These are phyloP conservation scores for Nysson spinosus DNA, from an alignment of 2,888 invertebrate genomes.

Conservation along the genomic window DNA sequence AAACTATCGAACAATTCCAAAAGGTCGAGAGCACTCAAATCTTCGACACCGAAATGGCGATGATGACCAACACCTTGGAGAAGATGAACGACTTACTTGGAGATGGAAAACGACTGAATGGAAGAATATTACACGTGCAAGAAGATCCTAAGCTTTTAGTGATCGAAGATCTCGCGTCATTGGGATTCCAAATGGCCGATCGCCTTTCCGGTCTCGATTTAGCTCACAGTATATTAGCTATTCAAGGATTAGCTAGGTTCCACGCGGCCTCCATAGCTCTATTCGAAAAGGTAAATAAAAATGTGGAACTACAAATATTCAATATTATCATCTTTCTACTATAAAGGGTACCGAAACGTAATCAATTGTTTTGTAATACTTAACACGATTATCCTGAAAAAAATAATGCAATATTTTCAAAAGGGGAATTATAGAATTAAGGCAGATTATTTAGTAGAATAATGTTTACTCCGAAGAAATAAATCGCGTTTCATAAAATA, in stretches of 20 bases:
- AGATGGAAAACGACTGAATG: constrained; percentile 59
- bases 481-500: too few relatives aligned
- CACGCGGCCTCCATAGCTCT: constrained; percentile 80
- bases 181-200: constrained; percentile 79
- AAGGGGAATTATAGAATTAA: too few relatives aligned
- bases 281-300: constrained; percentile 77
- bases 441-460: too few relatives aligned
- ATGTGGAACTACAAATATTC: background rate
- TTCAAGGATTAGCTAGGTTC: constrained; percentile 79
- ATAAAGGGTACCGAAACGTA: too few relatives aligned
- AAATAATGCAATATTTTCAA: too few relatives aligned
- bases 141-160: constrained; percentile 75
- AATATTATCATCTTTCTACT: too few relatives aligned
- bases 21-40: constrained; percentile 62
- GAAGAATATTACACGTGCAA: constrained; percentile 69
- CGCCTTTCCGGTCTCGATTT: constrained; percentile 80
- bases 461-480: too few relatives aligned
- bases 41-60: constrained; percentile 67
- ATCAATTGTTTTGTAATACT: too few relatives aligned
- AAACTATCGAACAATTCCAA: too few relatives aligned
- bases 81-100: constrained; percentile 68
- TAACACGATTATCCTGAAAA: too few relatives aligned
- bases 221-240: constrained; percentile 78
- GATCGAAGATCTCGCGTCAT: constrained; percentile 80
- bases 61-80: constrained; percentile 67